phyloP scores from a whole-genome alignment of 2,888 invertebrate species.

The Monoplex corrugatus region DNA sequence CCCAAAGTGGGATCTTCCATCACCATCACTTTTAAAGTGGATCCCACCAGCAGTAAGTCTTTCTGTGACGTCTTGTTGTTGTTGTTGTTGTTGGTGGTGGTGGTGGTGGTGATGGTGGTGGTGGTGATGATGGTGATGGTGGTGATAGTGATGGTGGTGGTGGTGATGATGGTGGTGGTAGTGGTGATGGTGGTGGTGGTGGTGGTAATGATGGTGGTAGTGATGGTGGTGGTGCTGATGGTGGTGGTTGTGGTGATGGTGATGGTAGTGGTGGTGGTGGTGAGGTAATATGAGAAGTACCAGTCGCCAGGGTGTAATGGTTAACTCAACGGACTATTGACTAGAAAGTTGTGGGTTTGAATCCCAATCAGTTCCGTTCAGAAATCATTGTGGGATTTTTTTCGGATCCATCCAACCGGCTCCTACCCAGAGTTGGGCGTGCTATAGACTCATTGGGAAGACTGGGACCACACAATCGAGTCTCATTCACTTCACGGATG shows the following conservation, averaged over 20 bases:
- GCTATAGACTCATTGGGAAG: too few relatives aligned
- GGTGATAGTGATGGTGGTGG: too few relatives aligned
- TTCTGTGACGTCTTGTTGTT: too few relatives aligned
- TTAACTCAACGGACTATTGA: too few relatives aligned
- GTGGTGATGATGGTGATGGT: neutral
- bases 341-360: too few relatives aligned
- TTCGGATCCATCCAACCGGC: too few relatives aligned
- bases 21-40: conserved; percentile 5
- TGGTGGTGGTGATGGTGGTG: conserved; percentile 12
- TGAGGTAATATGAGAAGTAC: neutral
- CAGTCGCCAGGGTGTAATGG: neutral
- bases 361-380: too few relatives aligned
- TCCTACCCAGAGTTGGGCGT: too few relatives aligned
- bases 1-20: neutral
- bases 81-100: neutral
- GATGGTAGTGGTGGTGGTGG: neutral
- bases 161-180: neutral
- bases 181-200: neutral
- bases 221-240: neutral
- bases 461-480: too few relatives aligned
- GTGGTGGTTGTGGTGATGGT: neutral
- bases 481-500: too few relatives aligned
- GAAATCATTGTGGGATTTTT: too few relatives aligned
- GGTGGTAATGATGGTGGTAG: neutral
- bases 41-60: neutral